Conservation (phyloP, 2,797 vertebrate genomes). For the Sebastes oblongus region DNA sequence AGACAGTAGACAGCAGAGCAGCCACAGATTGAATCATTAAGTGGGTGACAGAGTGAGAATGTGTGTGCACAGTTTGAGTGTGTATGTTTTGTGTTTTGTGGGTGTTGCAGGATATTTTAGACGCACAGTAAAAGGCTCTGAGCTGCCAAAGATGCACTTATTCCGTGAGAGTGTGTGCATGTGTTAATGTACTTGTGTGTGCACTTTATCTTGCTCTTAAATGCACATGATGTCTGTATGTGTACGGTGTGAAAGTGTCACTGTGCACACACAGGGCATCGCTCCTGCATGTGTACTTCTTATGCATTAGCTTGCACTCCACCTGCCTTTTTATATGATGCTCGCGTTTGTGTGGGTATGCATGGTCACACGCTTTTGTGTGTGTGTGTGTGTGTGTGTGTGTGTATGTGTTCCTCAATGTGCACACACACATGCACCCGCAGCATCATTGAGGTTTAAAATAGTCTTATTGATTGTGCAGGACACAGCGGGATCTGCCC, state of each 20-base stretch:
- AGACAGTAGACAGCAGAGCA: not conserved
- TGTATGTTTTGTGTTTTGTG: not conserved
- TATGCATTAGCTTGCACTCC: not conserved
- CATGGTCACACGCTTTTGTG: not conserved
- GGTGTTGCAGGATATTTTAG: not conserved
- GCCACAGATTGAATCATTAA: conserved; percentile 42
- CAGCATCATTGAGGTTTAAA: conserved; percentile 66
- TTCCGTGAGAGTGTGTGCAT: not conserved
- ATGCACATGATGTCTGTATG: not conserved
- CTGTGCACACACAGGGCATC: not conserved
- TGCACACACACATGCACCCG: conserved; percentile 11
- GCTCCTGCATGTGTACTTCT: not conserved
- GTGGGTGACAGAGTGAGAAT: conserved; percentile 28
- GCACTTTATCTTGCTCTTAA: not conserved
- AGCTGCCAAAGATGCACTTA: not conserved
- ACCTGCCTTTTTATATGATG: not conserved
- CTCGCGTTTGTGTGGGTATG: not conserved
- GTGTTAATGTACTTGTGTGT: not conserved
- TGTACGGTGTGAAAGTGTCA: not conserved
- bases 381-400: not conserved
- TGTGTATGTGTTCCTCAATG: not conserved
- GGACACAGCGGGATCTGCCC: conserved; percentile 61
- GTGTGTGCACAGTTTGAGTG: not conserved
- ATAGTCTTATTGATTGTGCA: conserved; percentile 77
- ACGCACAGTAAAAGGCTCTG: not conserved